Base-by-base conservation (phyloP, 2,797 vertebrate species). In the Coendou prehensilis region DNA sequence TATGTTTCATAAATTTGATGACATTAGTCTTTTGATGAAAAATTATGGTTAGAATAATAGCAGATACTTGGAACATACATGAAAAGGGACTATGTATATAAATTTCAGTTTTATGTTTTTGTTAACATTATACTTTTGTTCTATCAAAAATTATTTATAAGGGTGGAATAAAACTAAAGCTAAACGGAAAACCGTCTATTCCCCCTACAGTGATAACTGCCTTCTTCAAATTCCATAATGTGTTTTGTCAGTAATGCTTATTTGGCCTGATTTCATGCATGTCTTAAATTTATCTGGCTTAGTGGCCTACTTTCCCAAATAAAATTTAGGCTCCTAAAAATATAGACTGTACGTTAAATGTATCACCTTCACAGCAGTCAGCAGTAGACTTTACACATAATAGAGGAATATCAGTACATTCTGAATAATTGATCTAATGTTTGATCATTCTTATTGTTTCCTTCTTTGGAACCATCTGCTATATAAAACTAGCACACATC, bases 1-100 rank as follows among this genome's bases (percentile, higher is more conserved):
- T 91, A 93, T 97, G 87, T 96, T 96, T 96, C 94, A 79, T 96
- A 90, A 96, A 92, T 94, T 96, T 93, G 54, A 94, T 30, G 45
- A 89, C 64, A 85, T 96, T 95, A 67, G 30, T 89, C 64, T 92
- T 97, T 93, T 85, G 71, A 87, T 94, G 75, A 95, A 96, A 96
- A 95, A 41, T 83, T 71, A 79, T 56, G 82, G 80, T 91, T 95
- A 84, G 59, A 89, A 73, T 91, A 96, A 78, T 54, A 83, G 63
- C 89, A 93, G 47, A 71, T 67, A 94, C 67, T 94, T 87, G 80
- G 41, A 93, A 96, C 71, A 78, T 96, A 59, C 37, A 93, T 87
- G 81, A 89, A 93, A 87, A 83, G 28, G 37, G 18, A 23, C 20
- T 85, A n/a, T 71, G 20, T 96, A 17, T 89, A 81, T 82, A 94